A percentile compares a stretch with the other conserved stretches of the same genome.
Evolutionary conservation across 2,113 vertebrate genomes (phyloP).

Genomic region (Ia io): DNA sequence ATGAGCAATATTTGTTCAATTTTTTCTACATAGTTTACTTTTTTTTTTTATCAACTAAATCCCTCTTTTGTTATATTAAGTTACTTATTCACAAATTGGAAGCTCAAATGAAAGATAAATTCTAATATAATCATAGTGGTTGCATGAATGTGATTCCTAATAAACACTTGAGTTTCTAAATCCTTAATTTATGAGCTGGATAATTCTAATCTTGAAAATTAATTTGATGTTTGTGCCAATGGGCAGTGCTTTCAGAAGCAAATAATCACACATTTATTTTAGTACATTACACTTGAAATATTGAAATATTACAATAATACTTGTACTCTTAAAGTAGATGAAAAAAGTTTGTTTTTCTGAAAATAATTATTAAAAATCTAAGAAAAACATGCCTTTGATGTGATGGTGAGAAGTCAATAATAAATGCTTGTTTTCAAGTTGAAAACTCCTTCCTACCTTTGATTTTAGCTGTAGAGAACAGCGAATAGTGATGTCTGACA

Average conservation of each 20-base stretch:
- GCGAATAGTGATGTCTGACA: not conserved
- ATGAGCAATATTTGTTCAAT: not conserved
- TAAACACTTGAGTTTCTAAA: not conserved
- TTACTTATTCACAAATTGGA: not conserved
- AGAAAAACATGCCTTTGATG: not conserved
- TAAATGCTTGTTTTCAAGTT: not conserved
- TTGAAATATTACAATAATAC: not conserved
- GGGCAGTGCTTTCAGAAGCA: not conserved
- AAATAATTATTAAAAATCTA: not conserved
- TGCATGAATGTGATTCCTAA: not conserved
- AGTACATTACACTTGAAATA: constrained; percentile 8
- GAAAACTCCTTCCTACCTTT: not conserved
- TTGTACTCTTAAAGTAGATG: not conserved
- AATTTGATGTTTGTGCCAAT: not conserved
- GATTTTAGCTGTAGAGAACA: not conserved
- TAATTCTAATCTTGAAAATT: constrained; percentile 19
- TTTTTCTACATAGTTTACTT: not conserved
- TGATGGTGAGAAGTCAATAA: not conserved
- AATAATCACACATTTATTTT: not conserved
- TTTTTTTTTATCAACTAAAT: not conserved
- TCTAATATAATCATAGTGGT: not conserved
- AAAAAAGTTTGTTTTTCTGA: not conserved
- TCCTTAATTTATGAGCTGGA: not conserved
- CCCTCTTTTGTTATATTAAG: not conserved
- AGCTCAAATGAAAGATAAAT: constrained; percentile 19